These are phyloP conservation scores for Caenorhabditis macrosperma DNA, from an alignment of 2,888 invertebrate species.

Conservation along the genomic window DNA sequence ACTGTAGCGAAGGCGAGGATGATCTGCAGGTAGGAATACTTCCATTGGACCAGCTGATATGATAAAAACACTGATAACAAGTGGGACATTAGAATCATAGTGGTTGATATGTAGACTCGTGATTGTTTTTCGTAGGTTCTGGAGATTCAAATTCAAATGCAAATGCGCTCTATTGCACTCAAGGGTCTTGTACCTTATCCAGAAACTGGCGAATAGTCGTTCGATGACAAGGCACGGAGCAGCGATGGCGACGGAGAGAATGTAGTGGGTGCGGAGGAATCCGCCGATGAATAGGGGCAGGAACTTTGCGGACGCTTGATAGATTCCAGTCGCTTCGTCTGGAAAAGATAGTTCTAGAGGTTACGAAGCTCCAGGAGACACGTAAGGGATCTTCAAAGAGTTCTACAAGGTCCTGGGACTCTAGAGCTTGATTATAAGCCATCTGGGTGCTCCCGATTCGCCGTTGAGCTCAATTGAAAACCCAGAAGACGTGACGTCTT, in stretches of 20 bases:
- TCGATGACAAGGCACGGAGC: slow-evolving; percentile 29
- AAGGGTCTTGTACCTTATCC: slow-evolving; percentile 19
- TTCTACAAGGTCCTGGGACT: too few relatives aligned
- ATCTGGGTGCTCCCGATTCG: too few relatives aligned
- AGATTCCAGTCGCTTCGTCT: neutral
- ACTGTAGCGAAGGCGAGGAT: slow-evolving; percentile 9
- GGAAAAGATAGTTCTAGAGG: too few relatives aligned
- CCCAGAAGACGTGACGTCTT: too few relatives aligned
- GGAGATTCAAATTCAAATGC: neutral
- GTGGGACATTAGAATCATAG: neutral
- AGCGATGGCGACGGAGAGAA: slow-evolving; percentile 10
- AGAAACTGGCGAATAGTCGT: slow-evolving; percentile 18
- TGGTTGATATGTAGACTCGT: slow-evolving; percentile 14
- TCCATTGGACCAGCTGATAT: slow-evolving; percentile 28
- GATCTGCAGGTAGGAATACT: slow-evolving; percentile 24
- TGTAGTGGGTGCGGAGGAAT: slow-evolving; percentile 17
- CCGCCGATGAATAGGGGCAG: slow-evolving; percentile 26
- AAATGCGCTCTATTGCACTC: neutral
- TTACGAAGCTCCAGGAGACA: too few relatives aligned
- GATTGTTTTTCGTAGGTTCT: slow-evolving; percentile 36
- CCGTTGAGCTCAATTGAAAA: too few relatives aligned
- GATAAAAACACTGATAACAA: slow-evolving; percentile 3
- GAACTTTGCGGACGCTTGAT: slow-evolving; percentile 19
- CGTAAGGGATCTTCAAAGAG: too few relatives aligned
- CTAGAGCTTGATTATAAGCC: too few relatives aligned